Evolutionary conservation across 1,140 invertebrate species (phyloP).

Genomic region (Nasonia longicornis): DNA sequence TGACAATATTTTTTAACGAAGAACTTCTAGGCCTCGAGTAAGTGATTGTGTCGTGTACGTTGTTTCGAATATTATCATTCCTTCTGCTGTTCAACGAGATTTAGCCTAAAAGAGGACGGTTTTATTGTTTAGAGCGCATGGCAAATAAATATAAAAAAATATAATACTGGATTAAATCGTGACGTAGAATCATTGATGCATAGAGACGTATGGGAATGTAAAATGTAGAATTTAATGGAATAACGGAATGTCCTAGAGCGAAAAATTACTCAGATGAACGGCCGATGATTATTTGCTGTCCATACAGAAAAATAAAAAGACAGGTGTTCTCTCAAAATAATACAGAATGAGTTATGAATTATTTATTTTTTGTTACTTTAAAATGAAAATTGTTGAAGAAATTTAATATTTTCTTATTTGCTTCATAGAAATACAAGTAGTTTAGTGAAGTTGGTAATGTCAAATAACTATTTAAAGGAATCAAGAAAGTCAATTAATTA

Average conservation of each 20-base stretch:
- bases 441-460: neutral
- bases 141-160: slow-evolving; percentile 19
- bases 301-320: neutral
- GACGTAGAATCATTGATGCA: slow-evolving; percentile 35
- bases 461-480: neutral
- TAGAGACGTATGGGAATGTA: slow-evolving; percentile 27
- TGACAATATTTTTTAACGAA: neutral
- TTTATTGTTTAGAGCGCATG: neutral
- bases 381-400: neutral
- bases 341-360: neutral
- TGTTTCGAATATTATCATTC: neutral
- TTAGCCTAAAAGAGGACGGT: neutral
- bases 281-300: slow-evolving; percentile 5
- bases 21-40: neutral
- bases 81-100: neutral
- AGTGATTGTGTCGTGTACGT: neutral
- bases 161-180: slow-evolving; percentile 33
- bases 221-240: slow-evolving; percentile 29
- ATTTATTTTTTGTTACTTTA: neutral
- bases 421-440: neutral
- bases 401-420: slow-evolving; percentile 17
- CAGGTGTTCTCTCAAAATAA: neutral
- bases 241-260: slow-evolving; percentile 22
- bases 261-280: neutral
- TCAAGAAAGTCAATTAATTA: slow-evolving; percentile 24